These are phyloP conservation scores for Ophraella communa DNA, from an alignment of 2,888 invertebrate species.

Conservation along the genomic window DNA sequence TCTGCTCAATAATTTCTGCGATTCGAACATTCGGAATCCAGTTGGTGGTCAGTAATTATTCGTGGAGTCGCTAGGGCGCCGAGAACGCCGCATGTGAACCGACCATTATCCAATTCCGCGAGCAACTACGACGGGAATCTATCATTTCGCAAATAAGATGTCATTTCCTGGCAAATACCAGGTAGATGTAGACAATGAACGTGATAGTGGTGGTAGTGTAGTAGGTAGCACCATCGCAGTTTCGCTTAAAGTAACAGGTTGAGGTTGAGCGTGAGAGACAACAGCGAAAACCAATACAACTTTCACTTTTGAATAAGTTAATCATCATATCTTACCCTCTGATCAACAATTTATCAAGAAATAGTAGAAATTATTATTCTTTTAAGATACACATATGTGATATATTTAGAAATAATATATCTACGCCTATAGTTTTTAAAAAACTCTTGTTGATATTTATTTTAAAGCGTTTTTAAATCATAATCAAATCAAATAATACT, in stretches of 20 bases:
- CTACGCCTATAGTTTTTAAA: no score
- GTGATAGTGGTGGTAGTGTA: not conserved
- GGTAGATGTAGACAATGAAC: not conserved
- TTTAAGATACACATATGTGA: no score
- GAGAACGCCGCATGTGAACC: conserved; percentile 29
- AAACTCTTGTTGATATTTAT: no score
- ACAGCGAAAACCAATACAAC: no score
- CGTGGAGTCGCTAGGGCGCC: conserved; percentile 22
- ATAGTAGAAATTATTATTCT: no score
- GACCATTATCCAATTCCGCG: conserved; percentile 24
- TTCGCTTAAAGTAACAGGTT: not conserved
- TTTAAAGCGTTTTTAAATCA: no score
- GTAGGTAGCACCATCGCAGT: not conserved
- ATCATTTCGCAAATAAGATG: conserved; percentile 26
- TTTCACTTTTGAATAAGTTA: no score
- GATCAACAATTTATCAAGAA: no score
- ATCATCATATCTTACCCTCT: no score
- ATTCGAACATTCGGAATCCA: conserved; percentile 35
- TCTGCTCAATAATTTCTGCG: conserved; percentile 36
- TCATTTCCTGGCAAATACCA: conserved; percentile 17
- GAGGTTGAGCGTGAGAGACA: no score
- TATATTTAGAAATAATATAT: no score
- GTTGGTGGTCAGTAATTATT: conserved; percentile 26
- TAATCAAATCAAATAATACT: no score
- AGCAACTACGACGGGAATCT: conserved; percentile 25